These are phyloP conservation scores for Cyclophora punctaria DNA, from an alignment of 2,888 invertebrate genomes.

Conservation along the genomic window DNA sequence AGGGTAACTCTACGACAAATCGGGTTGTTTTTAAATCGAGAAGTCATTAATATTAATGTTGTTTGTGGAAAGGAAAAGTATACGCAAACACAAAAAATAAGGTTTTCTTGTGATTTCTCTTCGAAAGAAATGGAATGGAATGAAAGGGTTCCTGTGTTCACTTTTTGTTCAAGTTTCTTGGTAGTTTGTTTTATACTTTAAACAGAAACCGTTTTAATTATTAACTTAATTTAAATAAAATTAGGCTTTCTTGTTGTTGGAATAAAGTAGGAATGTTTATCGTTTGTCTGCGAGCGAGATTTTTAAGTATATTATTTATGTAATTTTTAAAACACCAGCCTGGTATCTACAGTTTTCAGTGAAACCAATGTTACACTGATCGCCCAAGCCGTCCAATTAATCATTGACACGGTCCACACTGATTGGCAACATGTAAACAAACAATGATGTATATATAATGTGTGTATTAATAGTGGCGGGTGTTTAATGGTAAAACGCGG, in stretches of 20 bases:
- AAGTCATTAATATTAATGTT: not conserved
- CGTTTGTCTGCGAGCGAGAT: too few relatives aligned
- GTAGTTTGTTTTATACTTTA: too few relatives aligned
- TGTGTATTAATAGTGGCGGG: constrained; percentile 23
- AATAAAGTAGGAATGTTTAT: too few relatives aligned
- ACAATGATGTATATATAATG: not conserved
- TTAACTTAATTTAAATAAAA: too few relatives aligned
- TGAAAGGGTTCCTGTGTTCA: not conserved
- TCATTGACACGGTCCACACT: constrained; percentile 7
- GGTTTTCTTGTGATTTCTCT: not conserved
- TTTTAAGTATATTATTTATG: too few relatives aligned
- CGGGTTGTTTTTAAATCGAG: not conserved
- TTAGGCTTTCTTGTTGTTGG: too few relatives aligned
- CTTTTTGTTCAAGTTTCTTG: not conserved
- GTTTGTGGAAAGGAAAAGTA: not conserved
- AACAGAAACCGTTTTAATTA: too few relatives aligned
- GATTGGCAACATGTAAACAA: too few relatives aligned
- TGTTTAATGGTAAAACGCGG: constrained; percentile 31
- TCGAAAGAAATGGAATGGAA: not conserved
- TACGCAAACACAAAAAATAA: not conserved
- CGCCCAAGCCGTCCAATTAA: too few relatives aligned
- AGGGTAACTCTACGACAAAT: not conserved
- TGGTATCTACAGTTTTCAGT: too few relatives aligned
- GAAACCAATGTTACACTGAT: too few relatives aligned
- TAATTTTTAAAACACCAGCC: too few relatives aligned